A percentile compares a stretch with the other conserved stretches of the same genome.
Evolutionary conservation across 2,888 invertebrate species (phyloP).

Genomic region (Pollenia angustigena): DNA sequence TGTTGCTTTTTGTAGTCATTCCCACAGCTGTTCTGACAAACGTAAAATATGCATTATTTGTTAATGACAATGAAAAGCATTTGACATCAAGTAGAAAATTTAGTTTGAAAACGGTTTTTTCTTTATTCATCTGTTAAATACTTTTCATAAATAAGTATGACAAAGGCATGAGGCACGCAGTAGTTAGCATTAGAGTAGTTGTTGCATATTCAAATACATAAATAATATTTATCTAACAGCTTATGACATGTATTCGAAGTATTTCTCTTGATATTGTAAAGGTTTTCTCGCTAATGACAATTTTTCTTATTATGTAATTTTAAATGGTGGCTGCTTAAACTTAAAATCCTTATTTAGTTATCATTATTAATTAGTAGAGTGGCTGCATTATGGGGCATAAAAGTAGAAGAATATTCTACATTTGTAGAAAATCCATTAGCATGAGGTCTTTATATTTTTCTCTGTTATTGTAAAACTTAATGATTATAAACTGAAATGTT

Average conservation of each 20-base stretch:
- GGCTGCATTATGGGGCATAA: neutral
- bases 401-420: neutral
- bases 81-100: constrained; percentile 44
- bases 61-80: constrained; percentile 51
- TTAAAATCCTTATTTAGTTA: neutral
- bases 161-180: constrained; percentile 12
- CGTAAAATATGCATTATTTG: constrained; percentile 26
- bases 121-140: neutral
- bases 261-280: neutral
- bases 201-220: neutral
- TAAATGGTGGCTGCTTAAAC: neutral
- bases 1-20: constrained; percentile 7
- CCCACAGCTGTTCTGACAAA: constrained; percentile 27
- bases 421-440: neutral
- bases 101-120: neutral
- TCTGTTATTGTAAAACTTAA: constrained; percentile 9
- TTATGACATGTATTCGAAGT: neutral
- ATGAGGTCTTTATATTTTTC: neutral
- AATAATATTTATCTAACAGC: neutral
- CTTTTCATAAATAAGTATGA: neutral
- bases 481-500: neutral
- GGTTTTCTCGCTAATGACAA: neutral
- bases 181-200: neutral
- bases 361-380: neutral
- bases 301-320: neutral